Conservation (phyloP, 2,113 vertebrate genomes). For the Mohoua ochrocephala region DNA sequence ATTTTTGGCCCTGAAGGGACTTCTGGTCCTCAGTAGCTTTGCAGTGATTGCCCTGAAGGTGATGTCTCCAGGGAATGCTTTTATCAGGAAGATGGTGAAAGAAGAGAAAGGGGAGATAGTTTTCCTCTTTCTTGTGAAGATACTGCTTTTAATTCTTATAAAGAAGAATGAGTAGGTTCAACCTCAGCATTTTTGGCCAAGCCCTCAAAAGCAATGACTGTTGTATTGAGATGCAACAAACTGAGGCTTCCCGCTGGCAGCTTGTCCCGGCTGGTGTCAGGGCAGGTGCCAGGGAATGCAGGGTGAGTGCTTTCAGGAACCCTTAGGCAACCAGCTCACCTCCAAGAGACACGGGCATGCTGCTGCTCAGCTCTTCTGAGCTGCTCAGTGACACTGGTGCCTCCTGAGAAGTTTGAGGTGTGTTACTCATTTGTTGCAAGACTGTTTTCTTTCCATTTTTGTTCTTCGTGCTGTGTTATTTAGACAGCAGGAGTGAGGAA, state of each 20-base stretch:
- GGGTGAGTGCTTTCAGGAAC: neutral
- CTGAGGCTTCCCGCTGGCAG: neutral
- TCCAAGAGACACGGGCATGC: neutral
- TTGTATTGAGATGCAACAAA: neutral
- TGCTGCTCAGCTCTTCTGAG: neutral
- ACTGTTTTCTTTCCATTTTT: constrained; percentile 27
- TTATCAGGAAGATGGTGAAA: neutral
- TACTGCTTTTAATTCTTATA: neutral
- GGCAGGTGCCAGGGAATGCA: neutral
- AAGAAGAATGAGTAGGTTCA: neutral
- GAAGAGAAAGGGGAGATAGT: neutral
- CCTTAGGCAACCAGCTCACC: neutral
- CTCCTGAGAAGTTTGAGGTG: constrained; percentile 42
- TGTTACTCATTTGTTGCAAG: constrained; percentile 38
- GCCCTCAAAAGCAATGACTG: neutral
- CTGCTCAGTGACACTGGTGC: neutral
- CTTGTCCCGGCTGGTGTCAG: neutral
- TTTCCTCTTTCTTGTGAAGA: neutral
- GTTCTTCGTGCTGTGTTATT: neutral
- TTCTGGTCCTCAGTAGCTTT: neutral
- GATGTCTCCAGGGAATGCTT: neutral
- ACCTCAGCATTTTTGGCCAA: neutral
- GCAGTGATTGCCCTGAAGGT: neutral
- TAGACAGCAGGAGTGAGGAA: constrained; percentile 5
- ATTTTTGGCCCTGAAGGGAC: neutral